Evolutionary conservation across 1,140 invertebrate species (phyloP).

Genomic region (Antheraea pernyi): DNA sequence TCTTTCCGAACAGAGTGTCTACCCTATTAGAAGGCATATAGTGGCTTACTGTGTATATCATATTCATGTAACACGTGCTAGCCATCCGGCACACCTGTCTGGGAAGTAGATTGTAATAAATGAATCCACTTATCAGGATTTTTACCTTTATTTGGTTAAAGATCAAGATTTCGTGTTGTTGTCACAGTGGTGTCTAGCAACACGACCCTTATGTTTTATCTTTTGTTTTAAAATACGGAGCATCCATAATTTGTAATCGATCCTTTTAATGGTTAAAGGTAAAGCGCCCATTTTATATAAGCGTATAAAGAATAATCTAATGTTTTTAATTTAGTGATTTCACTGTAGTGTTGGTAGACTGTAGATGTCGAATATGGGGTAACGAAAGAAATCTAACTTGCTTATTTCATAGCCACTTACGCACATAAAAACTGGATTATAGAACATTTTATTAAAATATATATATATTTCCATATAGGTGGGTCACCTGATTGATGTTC

Average conservation of each 20-base stretch:
- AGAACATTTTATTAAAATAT: no score
- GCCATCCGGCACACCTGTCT: conserved; percentile 57
- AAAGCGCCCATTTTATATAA: no score
- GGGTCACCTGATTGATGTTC: no score
- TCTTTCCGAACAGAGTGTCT: background rate
- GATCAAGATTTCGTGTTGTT: conserved; percentile 13
- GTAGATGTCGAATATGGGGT: no score
- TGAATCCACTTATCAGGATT: conserved; percentile 20
- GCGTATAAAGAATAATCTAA: no score
- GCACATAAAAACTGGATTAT: no score
- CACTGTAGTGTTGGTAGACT: no score
- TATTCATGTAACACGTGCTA: conserved; percentile 30
- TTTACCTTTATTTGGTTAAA: conserved; percentile 19
- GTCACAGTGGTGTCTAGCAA: background rate
- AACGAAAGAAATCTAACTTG: no score
- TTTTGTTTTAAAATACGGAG: background rate
- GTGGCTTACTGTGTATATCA: background rate
- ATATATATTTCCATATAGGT: no score
- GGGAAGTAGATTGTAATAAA: conserved; percentile 33
- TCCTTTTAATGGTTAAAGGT: background rate
- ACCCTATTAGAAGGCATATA: background rate
- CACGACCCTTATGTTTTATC: background rate
- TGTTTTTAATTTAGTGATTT: no score
- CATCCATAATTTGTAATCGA: background rate
- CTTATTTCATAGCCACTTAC: no score